Evolutionary conservation across 2,888 invertebrate species (phyloP).

Genomic region (Drosophila gaucha): DNA sequence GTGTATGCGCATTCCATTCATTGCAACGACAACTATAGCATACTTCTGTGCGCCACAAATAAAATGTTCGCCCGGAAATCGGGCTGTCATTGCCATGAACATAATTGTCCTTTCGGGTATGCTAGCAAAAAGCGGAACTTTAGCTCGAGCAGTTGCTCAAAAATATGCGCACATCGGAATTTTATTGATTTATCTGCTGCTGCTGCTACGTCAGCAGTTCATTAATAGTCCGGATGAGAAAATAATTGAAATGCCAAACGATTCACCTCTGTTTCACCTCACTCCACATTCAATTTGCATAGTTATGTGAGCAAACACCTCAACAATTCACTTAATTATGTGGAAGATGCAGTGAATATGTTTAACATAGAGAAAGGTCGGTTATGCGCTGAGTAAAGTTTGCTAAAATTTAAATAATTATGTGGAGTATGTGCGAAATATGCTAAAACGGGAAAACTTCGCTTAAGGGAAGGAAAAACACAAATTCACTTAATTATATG

Average conservation of each 20-base stretch:
- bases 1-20: slow-evolving; percentile 10
- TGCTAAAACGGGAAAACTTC: background rate
- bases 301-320: slow-evolving; percentile 15
- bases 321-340: slow-evolving; percentile 11
- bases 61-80: slow-evolving; percentile 19
- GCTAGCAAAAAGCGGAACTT: background rate
- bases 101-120: slow-evolving; percentile 33
- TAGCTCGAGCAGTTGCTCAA: slow-evolving; percentile 13
- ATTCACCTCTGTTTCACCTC: background rate
- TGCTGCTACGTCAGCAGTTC: slow-evolving; percentile 37
- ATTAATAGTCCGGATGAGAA: slow-evolving; percentile 51
- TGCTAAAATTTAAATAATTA: background rate
- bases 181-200: slow-evolving; percentile 65
- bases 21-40: slow-evolving; percentile 42
- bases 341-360: slow-evolving; percentile 1
- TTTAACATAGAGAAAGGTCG: background rate
- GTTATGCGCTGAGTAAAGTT: too few relatives aligned
- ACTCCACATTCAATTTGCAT: slow-evolving; percentile 30
- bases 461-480: background rate
- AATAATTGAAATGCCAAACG: slow-evolving; percentile 63
- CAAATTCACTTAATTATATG: background rate
- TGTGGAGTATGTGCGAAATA: background rate
- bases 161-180: slow-evolving; percentile 67
- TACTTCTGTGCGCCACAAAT: slow-evolving; percentile 60
- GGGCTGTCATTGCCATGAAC: slow-evolving; percentile 25